These are phyloP conservation scores for Gymnarchus niloticus DNA, from an alignment of 2,113 vertebrate species.

Conservation along the genomic window DNA sequence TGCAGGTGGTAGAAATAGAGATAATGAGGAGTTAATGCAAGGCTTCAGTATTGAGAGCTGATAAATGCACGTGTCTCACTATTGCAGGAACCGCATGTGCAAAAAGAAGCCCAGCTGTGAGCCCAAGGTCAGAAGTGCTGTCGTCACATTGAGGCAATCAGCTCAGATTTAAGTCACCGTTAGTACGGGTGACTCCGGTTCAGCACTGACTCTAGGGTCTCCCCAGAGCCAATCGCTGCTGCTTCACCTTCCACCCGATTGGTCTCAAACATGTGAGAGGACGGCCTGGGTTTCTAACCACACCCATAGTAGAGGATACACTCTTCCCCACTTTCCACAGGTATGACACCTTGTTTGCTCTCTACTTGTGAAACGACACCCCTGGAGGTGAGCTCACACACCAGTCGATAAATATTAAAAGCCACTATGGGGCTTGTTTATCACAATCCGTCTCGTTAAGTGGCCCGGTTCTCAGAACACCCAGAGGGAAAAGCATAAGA, in stretches of 20 bases:
- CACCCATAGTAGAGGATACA: not conserved
- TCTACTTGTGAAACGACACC: not conserved
- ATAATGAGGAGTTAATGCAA: not conserved
- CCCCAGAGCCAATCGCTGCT: conserved; percentile 16
- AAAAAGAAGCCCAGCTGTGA: not conserved
- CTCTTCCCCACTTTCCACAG: not conserved
- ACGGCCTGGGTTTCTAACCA: not conserved
- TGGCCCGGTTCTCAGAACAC: not conserved
- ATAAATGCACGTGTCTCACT: not conserved
- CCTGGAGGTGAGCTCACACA: not conserved
- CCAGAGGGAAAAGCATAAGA: not conserved
- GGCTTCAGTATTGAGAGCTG: not conserved
- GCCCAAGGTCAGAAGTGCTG: not conserved
- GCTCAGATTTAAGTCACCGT: conserved; percentile 54
- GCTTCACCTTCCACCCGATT: not conserved
- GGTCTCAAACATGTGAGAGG: too few species aligned
- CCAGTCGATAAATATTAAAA: not conserved
- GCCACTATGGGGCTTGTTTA: not conserved
- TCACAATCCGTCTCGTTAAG: not conserved
- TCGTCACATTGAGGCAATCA: not conserved
- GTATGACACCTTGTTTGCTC: too few species aligned
- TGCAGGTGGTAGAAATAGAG: not conserved
- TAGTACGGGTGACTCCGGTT: conserved; percentile 37
- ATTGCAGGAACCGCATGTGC: not conserved
- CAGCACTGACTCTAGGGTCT: conserved; percentile 15